A percentile compares a stretch with the other conserved stretches of the same genome.
These are phyloP conservation scores for Drosophila kepulauana DNA, from an alignment of 1,140 invertebrate genomes.

Conservation along the genomic window DNA sequence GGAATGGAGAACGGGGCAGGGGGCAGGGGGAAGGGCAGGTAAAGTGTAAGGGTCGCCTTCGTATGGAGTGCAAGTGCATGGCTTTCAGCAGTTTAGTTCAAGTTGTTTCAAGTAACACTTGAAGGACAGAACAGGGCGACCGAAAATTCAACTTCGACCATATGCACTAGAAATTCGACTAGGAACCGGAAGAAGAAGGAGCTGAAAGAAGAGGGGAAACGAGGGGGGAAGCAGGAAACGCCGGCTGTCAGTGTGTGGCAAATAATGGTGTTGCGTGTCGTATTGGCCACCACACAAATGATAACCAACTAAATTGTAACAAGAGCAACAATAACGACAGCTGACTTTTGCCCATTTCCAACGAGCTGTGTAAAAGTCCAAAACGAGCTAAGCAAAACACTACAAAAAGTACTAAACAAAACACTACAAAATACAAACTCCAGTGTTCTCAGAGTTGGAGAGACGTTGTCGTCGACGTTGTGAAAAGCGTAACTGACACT, in stretches of 20 bases:
- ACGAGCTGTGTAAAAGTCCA: slow-evolving; percentile 6
- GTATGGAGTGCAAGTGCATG: slow-evolving; percentile 63
- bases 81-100: slow-evolving; percentile 71
- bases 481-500: slow-evolving; percentile 78
- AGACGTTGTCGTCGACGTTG: slow-evolving; percentile 6
- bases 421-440: too few relatives aligned
- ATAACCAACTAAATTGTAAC: slow-evolving; percentile 59
- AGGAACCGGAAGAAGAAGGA: slow-evolving; percentile 6
- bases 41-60: slow-evolving; percentile 25
- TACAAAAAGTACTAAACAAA: too few relatives aligned
- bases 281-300: slow-evolving; percentile 66
- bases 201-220: not conserved
- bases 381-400: slow-evolving; percentile 8
- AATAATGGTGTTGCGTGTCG: slow-evolving; percentile 80
- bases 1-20: not conserved
- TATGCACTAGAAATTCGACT: slow-evolving; percentile 51
- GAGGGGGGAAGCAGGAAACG: slow-evolving; percentile 48
- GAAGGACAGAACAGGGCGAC: slow-evolving; percentile 58
- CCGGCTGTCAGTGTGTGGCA: slow-evolving; percentile 76
- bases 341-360: slow-evolving; percentile 46
- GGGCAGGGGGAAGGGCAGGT: not conserved
- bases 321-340: slow-evolving; percentile 49
- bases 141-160: slow-evolving; percentile 42
- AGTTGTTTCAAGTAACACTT: slow-evolving; percentile 73
- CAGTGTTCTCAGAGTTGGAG: too few relatives aligned